Evolutionary conservation across 2,888 invertebrate genomes (phyloP).

Genomic region (Hydroisotoma schaefferi): DNA sequence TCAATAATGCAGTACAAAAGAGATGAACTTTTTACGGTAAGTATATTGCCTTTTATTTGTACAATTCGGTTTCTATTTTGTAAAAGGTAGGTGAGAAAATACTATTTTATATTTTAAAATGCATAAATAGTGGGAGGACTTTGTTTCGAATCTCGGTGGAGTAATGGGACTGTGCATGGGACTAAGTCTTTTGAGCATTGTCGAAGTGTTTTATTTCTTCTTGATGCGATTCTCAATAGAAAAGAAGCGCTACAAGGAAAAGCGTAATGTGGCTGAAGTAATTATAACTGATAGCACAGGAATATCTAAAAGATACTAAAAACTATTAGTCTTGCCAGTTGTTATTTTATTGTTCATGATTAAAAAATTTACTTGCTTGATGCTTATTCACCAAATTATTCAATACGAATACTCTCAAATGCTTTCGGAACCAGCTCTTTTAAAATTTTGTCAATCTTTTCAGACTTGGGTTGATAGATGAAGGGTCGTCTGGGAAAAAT

Average conservation of each 20-base stretch:
- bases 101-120: too few species aligned
- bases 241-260: slow-evolving; percentile 16
- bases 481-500: slow-evolving; percentile 34
- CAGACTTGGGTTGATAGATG: slow-evolving; percentile 20
- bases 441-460: slow-evolving; percentile 29
- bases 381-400: slow-evolving; percentile 14
- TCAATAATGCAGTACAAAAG: slow-evolving; percentile 46
- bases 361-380: too few species aligned
- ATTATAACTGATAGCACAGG: neutral
- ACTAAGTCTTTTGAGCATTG: slow-evolving; percentile 37
- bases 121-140: slow-evolving; percentile 49
- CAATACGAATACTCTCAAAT: slow-evolving; percentile 26
- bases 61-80: too few species aligned
- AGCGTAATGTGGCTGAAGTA: neutral
- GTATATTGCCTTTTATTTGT: too few species aligned
- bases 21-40: too few species aligned
- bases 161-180: slow-evolving; percentile 44
- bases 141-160: slow-evolving; percentile 45
- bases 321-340: too few species aligned
- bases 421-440: slow-evolving; percentile 17
- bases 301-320: too few species aligned
- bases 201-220: slow-evolving; percentile 45
- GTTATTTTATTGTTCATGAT: too few species aligned
- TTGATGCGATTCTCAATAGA: slow-evolving; percentile 28
- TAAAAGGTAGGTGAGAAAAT: too few species aligned